These are phyloP conservation scores for Falco biarmicus DNA, from an alignment of 2,797 vertebrate genomes.

Conservation along the genomic window DNA sequence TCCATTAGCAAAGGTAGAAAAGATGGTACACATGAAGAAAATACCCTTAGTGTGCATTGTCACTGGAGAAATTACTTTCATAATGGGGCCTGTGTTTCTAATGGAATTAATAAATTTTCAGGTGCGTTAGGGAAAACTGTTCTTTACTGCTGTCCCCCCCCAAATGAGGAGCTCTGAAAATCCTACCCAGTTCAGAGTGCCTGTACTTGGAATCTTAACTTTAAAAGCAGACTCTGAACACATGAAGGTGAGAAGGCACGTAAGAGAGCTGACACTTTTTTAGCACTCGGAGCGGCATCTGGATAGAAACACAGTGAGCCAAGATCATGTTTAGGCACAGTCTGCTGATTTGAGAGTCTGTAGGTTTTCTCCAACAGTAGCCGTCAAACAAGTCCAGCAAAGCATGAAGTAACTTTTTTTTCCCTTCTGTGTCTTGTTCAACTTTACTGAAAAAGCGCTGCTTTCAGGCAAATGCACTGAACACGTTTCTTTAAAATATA, in stretches of 20 bases:
- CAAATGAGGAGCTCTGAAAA: background rate
- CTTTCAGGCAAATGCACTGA: background rate
- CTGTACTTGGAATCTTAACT: background rate
- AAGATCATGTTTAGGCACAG: background rate
- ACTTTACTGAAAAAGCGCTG: background rate
- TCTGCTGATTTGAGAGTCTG: background rate
- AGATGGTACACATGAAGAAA: background rate
- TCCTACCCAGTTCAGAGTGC: background rate
- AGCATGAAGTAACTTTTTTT: background rate
- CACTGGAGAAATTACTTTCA: background rate
- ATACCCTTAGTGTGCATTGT: accelerated
- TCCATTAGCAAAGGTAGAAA: background rate
- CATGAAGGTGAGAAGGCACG: background rate
- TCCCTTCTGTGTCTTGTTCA: background rate
- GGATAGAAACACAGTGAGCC: background rate
- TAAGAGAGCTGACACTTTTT: background rate
- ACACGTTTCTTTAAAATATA: background rate
- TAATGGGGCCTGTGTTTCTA: background rate
- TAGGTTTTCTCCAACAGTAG: background rate
- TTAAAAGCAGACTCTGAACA: background rate
- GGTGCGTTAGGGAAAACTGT: background rate
- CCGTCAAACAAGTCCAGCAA: background rate
- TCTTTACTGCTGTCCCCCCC: background rate
- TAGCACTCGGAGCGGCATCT: background rate
- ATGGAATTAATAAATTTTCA: background rate